Base-by-base conservation (phyloP, 2,113 vertebrate species). In the Hippocampus zosterae region DNA sequence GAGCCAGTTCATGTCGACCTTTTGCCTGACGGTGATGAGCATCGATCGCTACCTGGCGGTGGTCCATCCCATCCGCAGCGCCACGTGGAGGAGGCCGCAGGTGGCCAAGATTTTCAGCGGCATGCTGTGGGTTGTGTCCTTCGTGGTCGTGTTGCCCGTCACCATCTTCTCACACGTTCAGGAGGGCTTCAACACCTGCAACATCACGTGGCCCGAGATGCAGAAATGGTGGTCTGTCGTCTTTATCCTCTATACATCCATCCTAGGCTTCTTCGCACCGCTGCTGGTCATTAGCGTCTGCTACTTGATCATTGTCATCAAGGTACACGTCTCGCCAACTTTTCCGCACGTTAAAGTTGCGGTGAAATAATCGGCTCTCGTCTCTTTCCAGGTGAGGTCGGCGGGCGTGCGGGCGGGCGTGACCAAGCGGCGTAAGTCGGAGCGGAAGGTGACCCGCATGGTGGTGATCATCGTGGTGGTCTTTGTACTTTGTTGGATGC, bases 1-100 rank as follows among this genome's bases (percentile, higher is more conserved):
- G 88, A 96, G 95, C 82, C 96, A 98, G 75, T 98, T 98, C 84
- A 93, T 94, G 68, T 96, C 95, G 79, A 94, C 94, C 80, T 97
- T 96, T 79, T 97, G 94, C 79, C 88, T 98, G 86, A 98, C 93
- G 0, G 88, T 97, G 78, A 98, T 98, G 96, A 98, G 95, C 75
- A 93, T 96, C 10, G 96, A 98, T 65, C 95, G 96, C 41, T 98
- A 96, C 82, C 84, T 98, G 71, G 96, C 95, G 0, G 93, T 98
- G 37, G 96, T 96, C 61, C 96, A 95, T 73, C 96, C 95, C 2
- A 90, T 98, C 48, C 93, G 92, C 41, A 95, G 94, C 0, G 80
- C 90, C 53, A 93, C 87, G 33, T 98, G 95, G 96, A 84, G 96
- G 2, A 90, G 91, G 0, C 95, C 94, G 0, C 83, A 84, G 33